Conservation (phyloP, 2,113 vertebrate species). For the Macroglossus sobrinus region DNA sequence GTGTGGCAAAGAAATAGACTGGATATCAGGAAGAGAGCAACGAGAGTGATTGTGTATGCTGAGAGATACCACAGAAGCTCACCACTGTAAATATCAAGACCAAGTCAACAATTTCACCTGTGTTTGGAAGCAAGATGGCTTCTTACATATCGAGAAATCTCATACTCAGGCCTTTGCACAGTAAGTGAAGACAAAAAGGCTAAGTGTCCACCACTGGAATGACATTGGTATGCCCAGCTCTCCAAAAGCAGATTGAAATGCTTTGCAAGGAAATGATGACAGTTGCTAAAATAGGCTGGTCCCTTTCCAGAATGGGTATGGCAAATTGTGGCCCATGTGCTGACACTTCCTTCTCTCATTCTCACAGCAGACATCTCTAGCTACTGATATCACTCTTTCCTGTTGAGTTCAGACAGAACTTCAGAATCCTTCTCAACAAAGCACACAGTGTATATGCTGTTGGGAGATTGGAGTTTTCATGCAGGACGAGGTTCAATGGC, state of each 20-base stretch:
- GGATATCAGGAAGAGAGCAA: not conserved
- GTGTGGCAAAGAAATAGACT: not conserved
- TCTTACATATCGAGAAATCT: not conserved
- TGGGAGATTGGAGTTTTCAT: not conserved
- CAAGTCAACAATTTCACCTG: not conserved
- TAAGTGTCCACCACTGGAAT: not conserved
- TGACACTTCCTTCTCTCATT: not conserved
- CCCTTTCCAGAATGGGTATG: not conserved
- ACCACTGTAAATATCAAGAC: not conserved
- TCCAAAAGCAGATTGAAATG: not conserved
- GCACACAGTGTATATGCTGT: not conserved
- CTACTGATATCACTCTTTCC: not conserved
- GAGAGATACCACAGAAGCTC: not conserved
- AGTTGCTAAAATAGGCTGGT: not conserved
- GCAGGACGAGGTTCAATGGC: not conserved
- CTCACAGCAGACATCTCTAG: not conserved
- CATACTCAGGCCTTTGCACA: not conserved
- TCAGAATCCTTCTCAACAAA: not conserved
- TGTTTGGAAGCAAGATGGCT: not conserved
- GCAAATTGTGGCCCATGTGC: too few relatives aligned
- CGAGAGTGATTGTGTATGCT: rapidly evolving
- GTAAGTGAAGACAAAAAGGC: not conserved
- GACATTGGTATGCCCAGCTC: not conserved
- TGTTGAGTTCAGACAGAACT: not conserved
- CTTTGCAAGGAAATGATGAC: not conserved